Evolutionary conservation across 2,888 invertebrate genomes (phyloP).

Genomic region (Tyria jacobaeae): DNA sequence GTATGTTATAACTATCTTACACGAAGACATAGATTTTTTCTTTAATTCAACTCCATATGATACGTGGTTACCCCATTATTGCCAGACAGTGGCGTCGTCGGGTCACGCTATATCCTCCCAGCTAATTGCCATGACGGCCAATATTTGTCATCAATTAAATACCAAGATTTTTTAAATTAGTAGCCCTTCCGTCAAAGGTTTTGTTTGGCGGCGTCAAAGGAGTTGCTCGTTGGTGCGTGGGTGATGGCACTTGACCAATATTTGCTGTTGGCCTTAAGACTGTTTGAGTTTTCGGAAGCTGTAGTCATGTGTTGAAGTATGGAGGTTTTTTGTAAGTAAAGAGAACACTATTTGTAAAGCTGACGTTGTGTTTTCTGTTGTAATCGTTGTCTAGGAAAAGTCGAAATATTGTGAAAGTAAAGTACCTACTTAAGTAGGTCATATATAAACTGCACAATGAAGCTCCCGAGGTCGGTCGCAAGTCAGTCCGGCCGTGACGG

Average conservation of each 20-base stretch:
- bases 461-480: too few relatives aligned
- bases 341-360: neutral
- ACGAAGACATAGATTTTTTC: too few relatives aligned
- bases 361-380: neutral
- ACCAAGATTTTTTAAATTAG: slow-evolving; percentile 62
- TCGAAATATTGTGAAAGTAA: too few relatives aligned
- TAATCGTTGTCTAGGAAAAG: neutral
- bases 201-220: slow-evolving; percentile 45
- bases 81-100: slow-evolving; percentile 39
- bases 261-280: slow-evolving; percentile 13
- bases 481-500: too few relatives aligned
- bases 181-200: slow-evolving; percentile 47
- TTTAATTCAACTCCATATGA: neutral
- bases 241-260: slow-evolving; percentile 22
- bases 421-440: too few relatives aligned
- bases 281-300: slow-evolving; percentile 16
- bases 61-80: slow-evolving; percentile 1
- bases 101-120: slow-evolving; percentile 55
- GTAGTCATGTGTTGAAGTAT: slow-evolving; percentile 9
- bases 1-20: too few relatives aligned
- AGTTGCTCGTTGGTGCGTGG: slow-evolving; percentile 23
- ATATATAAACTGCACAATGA: too few relatives aligned
- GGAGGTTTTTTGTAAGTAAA: slow-evolving; percentile 5
- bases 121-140: slow-evolving; percentile 75
- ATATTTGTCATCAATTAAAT: slow-evolving; percentile 82